Percentiles rank a stretch among this genome's conserved stretches.
Conservation (phyloP, 2,888 invertebrate genomes). For the Acanthosepion pharaonis region DNA sequence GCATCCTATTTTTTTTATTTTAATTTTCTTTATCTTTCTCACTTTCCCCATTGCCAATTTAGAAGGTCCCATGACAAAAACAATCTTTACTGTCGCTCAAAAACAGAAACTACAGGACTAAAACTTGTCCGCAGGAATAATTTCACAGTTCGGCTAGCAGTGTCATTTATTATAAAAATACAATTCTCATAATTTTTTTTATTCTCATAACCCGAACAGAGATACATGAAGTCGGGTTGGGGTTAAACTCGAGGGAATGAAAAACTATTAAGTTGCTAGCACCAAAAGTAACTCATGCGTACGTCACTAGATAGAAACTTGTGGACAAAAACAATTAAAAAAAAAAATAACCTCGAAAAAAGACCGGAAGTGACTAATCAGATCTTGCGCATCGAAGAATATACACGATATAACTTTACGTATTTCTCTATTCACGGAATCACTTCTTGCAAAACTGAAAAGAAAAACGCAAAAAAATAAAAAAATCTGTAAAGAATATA, state of each 20-base stretch:
- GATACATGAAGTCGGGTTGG: neutral
- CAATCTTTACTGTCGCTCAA: neutral
- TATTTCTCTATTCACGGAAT: neutral
- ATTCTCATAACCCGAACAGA: neutral
- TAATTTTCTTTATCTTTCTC: neutral
- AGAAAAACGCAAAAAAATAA: neutral
- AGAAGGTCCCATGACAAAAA: neutral
- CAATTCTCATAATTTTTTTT: neutral
- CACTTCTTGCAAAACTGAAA: neutral
- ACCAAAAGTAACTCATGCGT: neutral
- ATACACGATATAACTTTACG: neutral
- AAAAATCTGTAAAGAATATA: neutral
- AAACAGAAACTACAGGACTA: neutral
- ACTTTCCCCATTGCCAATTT: neutral
- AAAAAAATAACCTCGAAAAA: neutral
- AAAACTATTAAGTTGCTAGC: neutral
- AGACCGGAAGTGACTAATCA: conserved; percentile 33
- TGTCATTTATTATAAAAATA: conserved; percentile 24
- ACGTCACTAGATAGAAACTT: conserved; percentile 11
- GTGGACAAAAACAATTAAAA: neutral
- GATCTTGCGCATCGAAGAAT: neutral
- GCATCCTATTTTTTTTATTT: neutral
- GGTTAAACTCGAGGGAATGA: neutral
- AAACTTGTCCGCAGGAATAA: neutral
- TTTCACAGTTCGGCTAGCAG: conserved; percentile 33